phyloP scores from a whole-genome alignment of 2,888 invertebrate genomes.

The Temnothorax unifasciatus region DNA sequence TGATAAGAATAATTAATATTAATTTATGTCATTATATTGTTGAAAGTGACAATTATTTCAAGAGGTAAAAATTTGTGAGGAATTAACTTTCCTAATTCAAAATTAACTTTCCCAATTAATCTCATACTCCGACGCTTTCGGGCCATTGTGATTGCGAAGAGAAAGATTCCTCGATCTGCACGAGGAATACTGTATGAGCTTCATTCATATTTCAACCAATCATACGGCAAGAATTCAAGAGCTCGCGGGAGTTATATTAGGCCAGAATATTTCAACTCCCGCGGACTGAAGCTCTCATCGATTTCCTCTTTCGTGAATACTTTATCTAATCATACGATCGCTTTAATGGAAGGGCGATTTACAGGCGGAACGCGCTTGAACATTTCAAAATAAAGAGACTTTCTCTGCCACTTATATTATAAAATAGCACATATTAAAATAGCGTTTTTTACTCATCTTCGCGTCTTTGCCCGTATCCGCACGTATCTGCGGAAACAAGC shows the following conservation, averaged over 20 bases:
- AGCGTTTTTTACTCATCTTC: background rate
- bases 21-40: background rate
- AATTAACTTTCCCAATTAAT: constrained; percentile 28
- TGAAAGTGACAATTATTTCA: background rate
- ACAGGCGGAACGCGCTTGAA: background rate
- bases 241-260: constrained; percentile 21
- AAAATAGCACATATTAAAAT: constrained; percentile 39
- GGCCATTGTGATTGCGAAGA: background rate
- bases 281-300: constrained; percentile 39
- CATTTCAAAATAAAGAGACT: constrained; percentile 33
- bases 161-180: background rate
- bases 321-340: constrained; percentile 38
- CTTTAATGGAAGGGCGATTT: constrained; percentile 31
- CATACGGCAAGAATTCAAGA: constrained; percentile 15
- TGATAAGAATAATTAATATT: background rate
- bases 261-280: constrained; percentile 32
- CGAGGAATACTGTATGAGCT: background rate
- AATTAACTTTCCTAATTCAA: constrained; percentile 24
- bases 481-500: background rate
- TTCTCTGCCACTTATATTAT: constrained; percentile 8
- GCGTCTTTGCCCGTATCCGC: background rate
- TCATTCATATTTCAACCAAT: constrained; percentile 25
- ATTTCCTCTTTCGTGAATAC: constrained; percentile 41
- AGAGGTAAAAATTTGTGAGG: background rate
- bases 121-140: background rate